Evolutionary conservation across 2,888 invertebrate species (phyloP), one percentile per base, ranked within the genome.

Genomic region (Spisula subtruncata): DNA sequence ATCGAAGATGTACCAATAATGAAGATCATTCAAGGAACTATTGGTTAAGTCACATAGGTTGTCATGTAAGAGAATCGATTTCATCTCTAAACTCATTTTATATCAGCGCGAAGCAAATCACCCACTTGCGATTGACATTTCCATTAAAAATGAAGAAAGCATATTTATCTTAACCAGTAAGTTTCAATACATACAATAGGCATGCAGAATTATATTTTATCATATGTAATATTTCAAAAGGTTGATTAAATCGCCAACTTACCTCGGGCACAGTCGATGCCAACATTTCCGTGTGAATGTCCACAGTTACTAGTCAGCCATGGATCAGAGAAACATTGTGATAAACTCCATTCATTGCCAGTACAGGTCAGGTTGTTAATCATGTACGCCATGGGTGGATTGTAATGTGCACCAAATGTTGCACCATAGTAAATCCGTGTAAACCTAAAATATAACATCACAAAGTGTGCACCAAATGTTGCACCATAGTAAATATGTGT

Each of bases 221-320:
- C n/a, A n/a, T n/a, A n/a, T 8, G 41, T 5, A 41, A 41, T 5
- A 41, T 41, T 5, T 41, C 8, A 41, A 41, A 8, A 41, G 8
- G 8, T 41, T 4, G 4, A 51, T 12, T 51, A 51, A 51, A 51
- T 51, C 51, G 12, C 56, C 79, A 29, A 81, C 56, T n/a, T 71
- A 87, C 87, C 81, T 51, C 29, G 16, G 83, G 89, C n/a, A 80
- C 91, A 91, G 18, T 85, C 54, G 2, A 91, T 80, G 1, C 89
- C 87, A 8, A 48, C 89, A 56, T 89, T 66, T 8, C 60, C 91
- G 46, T 85, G 81, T 10, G 51, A 12, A 66, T 91, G 85, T 1
- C 85, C 79, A 80, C 91, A 91, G 29, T 87, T 48, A 54, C 81
- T 60, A 4, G 41, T 46, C 10, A 41, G 48, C 91, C 89, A 91